Evolutionary conservation across 2,113 vertebrate species (phyloP), one percentile per base, ranked within the genome.

Genomic region (Platycercus adscitus): DNA sequence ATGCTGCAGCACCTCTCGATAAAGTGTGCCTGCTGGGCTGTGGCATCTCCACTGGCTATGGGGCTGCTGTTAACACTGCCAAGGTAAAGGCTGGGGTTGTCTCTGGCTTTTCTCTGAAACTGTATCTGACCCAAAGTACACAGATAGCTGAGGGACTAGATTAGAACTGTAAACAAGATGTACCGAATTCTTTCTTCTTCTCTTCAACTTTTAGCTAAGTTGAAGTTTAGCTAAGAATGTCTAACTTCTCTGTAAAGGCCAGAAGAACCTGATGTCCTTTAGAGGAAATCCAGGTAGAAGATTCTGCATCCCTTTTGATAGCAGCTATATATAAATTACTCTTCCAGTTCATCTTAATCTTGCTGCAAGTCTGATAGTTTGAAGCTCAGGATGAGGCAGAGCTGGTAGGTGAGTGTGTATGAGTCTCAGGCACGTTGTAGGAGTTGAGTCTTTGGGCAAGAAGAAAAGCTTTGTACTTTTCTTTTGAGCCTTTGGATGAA

Each of bases 1-100:
- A 98, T 13, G 83, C 97, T 73, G 95, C 95, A 43, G 98, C 98
- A 44, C 98, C 98, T 60, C 91, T 98, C 11, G 98, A 98, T 93
- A 98, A 98, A 97, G 98, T 98, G 88, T 98, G 98, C 89, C 97
- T 98, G 69, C 95, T 98, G 37, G 98, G 98, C n/a, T 98, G 98
- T 91, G 98, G 98, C 44, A 85, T 98, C 94, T 98, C 98, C 31
- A 98, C 98, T 10, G 98, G 98, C 37, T 98, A 98, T 4, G 98
- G 98, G 33, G 98, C 98, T 76, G 98, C 87, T 50, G 18, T 98
- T 46, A 98, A 98, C 90, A 98, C 98, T 29, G 98, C 98, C 44
- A 98, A 98, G 98, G 98, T 98, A 95, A 91, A 86, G 46, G 29
- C 47, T 52, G 17, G 26, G 56, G 13, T 37, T 71, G 43, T 35